phyloP scores from a whole-genome alignment of 2,888 invertebrate genomes.

The Lasiommata megera region DNA sequence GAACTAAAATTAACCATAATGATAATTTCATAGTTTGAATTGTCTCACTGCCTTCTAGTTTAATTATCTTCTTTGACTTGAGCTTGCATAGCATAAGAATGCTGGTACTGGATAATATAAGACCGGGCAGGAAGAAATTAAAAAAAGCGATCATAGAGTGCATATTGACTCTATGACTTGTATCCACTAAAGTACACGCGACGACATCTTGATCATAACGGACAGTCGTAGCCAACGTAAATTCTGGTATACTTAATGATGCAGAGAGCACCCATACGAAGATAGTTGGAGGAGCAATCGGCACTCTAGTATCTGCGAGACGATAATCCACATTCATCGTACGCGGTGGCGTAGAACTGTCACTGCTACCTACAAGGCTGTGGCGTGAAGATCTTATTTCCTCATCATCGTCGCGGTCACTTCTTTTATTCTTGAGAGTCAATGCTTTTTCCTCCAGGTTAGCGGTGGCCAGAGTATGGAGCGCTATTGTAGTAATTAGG shows the following conservation, averaged over 20 bases:
- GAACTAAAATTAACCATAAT: slow-evolving; percentile 57
- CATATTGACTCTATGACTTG: slow-evolving; percentile 69
- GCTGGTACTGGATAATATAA: slow-evolving; percentile 54
- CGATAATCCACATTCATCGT: slow-evolving; percentile 80
- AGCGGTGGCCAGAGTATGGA: slow-evolving; percentile 80
- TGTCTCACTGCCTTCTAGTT: slow-evolving; percentile 50
- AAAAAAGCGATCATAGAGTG: slow-evolving; percentile 64
- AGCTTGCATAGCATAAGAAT: slow-evolving; percentile 56
- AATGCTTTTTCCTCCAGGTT: slow-evolving; percentile 71
- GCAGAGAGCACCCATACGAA: slow-evolving; percentile 82
- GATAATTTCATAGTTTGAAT: slow-evolving; percentile 61
- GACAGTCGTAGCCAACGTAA: slow-evolving; percentile 74
- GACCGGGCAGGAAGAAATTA: slow-evolving; percentile 60
- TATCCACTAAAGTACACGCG: slow-evolving; percentile 77
- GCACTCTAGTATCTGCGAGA: slow-evolving; percentile 61
- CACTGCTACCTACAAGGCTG: slow-evolving; percentile 72
- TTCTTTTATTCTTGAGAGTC: slow-evolving; percentile 54
- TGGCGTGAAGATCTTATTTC: slow-evolving; percentile 72
- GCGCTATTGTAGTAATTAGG: slow-evolving; percentile 77
- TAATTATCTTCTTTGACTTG: slow-evolving; percentile 47
- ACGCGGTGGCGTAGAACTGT: slow-evolving; percentile 70
- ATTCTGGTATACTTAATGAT: slow-evolving; percentile 82
- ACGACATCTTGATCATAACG: slow-evolving; percentile 55
- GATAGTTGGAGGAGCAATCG: slow-evolving; percentile 75
- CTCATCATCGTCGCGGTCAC: slow-evolving; percentile 58